phyloP scores from a whole-genome alignment of 1,140 invertebrate species.

The Lasioglossum baleicum region DNA sequence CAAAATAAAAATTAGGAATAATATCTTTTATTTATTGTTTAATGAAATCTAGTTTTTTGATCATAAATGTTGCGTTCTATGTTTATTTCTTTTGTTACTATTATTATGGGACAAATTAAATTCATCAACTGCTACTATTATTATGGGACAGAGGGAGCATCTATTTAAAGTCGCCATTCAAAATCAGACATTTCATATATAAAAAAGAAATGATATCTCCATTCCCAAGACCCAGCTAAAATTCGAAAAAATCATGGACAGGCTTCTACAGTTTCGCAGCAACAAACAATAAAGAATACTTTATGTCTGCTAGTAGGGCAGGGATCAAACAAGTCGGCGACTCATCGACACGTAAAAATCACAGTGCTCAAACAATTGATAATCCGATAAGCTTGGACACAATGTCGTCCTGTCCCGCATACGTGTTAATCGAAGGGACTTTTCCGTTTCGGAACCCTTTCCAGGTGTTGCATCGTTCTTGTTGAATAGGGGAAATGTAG shows the following conservation, averaged over 20 bases:
- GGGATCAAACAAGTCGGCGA: neutral
- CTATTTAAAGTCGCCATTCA: too few species aligned
- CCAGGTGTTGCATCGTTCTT: slow-evolving; percentile 32
- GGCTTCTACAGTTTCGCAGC: neutral
- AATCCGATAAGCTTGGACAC: slow-evolving; percentile 21
- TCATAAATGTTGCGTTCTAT: too few species aligned
- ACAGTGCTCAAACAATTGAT: slow-evolving; percentile 14
- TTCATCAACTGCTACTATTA: too few species aligned
- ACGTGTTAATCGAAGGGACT: slow-evolving; percentile 25
- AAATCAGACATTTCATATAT: too few species aligned
- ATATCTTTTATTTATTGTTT: too few species aligned
- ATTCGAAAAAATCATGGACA: neutral
- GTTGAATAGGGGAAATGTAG: neutral
- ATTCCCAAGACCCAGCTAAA: too few species aligned
- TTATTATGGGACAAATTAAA: too few species aligned
- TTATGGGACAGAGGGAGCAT: too few species aligned
- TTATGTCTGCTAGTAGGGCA: neutral
- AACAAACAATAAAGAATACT: neutral
- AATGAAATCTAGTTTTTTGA: too few species aligned
- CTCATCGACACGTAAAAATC: slow-evolving; percentile 21
- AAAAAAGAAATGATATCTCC: too few species aligned
- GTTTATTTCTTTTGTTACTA: too few species aligned
- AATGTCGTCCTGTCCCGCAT: slow-evolving; percentile 34
- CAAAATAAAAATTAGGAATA: too few species aligned
- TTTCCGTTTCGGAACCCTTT: slow-evolving; percentile 24